Conservation (phyloP, 2,113 vertebrate species). For the Tragelaphus scriptus region DNA sequence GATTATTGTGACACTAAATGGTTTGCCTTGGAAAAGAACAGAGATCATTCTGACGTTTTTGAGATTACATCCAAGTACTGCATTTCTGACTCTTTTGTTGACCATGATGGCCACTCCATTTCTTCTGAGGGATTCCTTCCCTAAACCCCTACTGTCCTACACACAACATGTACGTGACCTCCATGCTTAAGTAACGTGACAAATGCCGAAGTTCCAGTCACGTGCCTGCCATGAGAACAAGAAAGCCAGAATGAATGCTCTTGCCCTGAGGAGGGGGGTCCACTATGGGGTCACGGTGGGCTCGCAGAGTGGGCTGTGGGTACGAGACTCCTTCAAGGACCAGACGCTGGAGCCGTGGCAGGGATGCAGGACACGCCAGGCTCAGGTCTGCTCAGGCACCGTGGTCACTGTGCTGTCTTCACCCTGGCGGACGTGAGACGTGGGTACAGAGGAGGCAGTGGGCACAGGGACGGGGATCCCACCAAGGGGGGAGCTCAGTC, state of each 20-base stretch:
- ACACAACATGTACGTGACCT: fast-evolving
- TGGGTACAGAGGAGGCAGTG: fast-evolving
- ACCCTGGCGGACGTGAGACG: fast-evolving
- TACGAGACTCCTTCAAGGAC: fast-evolving
- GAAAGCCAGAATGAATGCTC: fast-evolving
- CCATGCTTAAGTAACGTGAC: fast-evolving
- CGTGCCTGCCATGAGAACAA: fast-evolving
- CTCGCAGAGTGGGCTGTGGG: fast-evolving
- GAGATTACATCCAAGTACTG: no score
- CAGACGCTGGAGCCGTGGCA: fast-evolving
- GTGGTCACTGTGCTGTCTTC: fast-evolving
- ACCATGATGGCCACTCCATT: no score
- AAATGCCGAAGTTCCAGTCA: fast-evolving
- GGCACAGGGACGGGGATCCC: background rate
- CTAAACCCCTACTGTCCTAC: fast-evolving
- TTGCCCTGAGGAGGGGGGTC: background rate
- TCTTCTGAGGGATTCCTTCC: background rate
- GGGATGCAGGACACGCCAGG: fast-evolving
- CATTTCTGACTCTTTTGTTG: no score
- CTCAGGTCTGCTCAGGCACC: background rate
- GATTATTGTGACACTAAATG: no score
- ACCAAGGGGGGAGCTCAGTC: background rate
- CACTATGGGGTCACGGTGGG: fast-evolving
- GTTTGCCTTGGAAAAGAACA: no score
- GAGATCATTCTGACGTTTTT: no score